These are phyloP conservation scores for Trissolcus japonicus DNA, from an alignment of 2,888 invertebrate genomes.

Conservation along the genomic window DNA sequence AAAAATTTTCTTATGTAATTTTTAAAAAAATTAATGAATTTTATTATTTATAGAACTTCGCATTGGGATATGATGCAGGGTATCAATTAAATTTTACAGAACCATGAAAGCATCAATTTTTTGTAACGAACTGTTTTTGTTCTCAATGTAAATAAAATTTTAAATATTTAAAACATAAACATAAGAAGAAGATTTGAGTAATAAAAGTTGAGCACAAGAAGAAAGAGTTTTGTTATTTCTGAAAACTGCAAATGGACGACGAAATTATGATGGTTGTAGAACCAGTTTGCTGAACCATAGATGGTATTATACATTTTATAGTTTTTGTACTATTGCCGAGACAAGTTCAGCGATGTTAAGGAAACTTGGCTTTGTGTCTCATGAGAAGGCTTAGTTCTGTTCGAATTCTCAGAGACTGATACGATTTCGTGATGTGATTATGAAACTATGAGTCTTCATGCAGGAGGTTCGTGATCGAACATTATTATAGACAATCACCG, in stretches of 20 bases:
- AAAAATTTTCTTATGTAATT: too few species aligned
- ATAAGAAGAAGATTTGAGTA: neutral
- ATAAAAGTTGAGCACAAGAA: neutral
- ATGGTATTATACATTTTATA: conserved; percentile 34
- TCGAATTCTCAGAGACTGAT: conserved; percentile 22
- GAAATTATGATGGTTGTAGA: conserved; percentile 22
- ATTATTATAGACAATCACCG: conserved; percentile 33
- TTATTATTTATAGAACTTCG: too few species aligned
- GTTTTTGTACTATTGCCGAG: conserved; percentile 35
- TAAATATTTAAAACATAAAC: neutral
- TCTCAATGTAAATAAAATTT: neutral
- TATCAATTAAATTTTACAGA: too few species aligned
- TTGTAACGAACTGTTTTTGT: too few species aligned
- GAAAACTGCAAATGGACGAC: conserved; percentile 14
- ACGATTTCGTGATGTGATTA: conserved; percentile 39
- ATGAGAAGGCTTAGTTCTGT: conserved; percentile 43
- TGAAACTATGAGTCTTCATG: conserved; percentile 41
- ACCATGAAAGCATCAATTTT: too few species aligned
- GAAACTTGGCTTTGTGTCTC: conserved; percentile 41
- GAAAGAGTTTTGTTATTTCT: neutral
- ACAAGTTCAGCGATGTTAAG: conserved; percentile 42
- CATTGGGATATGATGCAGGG: too few species aligned
- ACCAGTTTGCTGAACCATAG: conserved; percentile 36
- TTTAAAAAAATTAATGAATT: too few species aligned
- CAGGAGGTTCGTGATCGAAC: conserved; percentile 34